Conservation (phyloP, 2,797 vertebrate genomes). For the Rhincodon typus region DNA sequence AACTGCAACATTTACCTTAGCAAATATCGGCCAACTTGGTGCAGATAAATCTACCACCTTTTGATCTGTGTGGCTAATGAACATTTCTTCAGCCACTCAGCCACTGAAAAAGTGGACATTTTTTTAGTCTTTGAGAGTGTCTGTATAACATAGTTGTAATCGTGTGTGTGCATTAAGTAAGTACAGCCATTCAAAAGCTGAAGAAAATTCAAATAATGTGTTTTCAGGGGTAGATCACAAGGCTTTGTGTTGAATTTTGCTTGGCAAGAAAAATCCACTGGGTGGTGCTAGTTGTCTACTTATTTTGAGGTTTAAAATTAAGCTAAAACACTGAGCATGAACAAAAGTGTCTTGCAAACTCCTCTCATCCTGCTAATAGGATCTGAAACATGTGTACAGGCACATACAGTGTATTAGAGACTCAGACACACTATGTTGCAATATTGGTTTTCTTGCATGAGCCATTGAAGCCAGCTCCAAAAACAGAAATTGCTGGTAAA, state of each 20-base stretch:
- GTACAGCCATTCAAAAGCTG: not conserved
- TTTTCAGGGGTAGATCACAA: not conserved
- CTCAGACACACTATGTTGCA: not conserved
- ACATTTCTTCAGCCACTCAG: not conserved
- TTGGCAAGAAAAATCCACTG: not conserved
- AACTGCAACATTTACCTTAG: not conserved
- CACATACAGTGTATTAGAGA: no score
- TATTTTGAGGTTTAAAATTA: conserved; percentile 9
- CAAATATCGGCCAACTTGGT: not conserved
- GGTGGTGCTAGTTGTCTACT: not conserved
- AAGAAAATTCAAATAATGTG: not conserved
- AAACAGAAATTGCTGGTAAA: no score
- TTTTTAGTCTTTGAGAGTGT: not conserved
- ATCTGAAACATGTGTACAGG: not conserved
- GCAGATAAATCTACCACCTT: not conserved
- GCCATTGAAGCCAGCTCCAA: not conserved
- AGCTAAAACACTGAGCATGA: not conserved
- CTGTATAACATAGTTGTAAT: not conserved
- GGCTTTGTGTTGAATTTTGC: not conserved
- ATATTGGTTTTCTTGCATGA: not conserved
- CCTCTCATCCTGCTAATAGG: not conserved
- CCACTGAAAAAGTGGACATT: not conserved
- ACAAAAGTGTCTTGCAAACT: not conserved
- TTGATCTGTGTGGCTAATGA: not conserved
- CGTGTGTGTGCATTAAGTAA: no score